A percentile compares a stretch with the other conserved stretches of the same genome.
These are phyloP conservation scores for Pseudopleuronectes americanus DNA, from an alignment of 2,797 vertebrate genomes.

Conservation along the genomic window DNA sequence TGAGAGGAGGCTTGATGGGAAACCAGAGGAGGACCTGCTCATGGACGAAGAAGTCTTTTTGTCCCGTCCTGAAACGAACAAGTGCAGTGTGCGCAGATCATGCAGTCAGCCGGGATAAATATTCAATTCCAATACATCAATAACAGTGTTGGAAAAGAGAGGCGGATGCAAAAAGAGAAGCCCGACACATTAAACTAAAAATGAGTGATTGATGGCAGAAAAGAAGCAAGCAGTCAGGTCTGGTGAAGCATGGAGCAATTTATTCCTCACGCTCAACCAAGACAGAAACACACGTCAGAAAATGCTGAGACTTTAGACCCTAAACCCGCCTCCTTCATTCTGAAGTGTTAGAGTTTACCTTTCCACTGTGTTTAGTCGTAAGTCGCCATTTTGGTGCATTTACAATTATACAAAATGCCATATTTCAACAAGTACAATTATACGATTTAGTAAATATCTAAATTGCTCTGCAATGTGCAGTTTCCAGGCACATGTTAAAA, in stretches of 20 bases:
- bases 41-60: conserved; percentile 82
- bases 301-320: conserved; percentile 41
- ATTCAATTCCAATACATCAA: conserved; percentile 11
- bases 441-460: conserved; percentile 71
- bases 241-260: conserved; percentile 76
- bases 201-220: conserved; percentile 45
- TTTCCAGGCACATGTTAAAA: conserved; percentile 83
- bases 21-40: conserved; percentile 85
- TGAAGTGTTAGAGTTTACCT: conserved; percentile 28
- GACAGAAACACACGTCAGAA: conserved; percentile 70
- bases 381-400: conserved; percentile 64
- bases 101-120: conserved; percentile 20
- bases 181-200: not conserved
- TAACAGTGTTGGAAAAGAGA: conserved; percentile 18
- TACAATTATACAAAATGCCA: conserved; percentile 68
- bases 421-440: conserved; percentile 62
- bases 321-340: conserved; percentile 24
- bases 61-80: conserved; percentile 87
- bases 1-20: conserved; percentile 82
- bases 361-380: conserved; percentile 21
- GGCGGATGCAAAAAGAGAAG: not conserved
- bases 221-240: conserved; percentile 61
- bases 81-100: conserved; percentile 63
- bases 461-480: conserved; percentile 68
- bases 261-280: conserved; percentile 79